A percentile compares a stretch with the other conserved stretches of the same genome.
Evolutionary conservation across 2,113 vertebrate genomes (phyloP).

Genomic region (Myotis yumanensis): DNA sequence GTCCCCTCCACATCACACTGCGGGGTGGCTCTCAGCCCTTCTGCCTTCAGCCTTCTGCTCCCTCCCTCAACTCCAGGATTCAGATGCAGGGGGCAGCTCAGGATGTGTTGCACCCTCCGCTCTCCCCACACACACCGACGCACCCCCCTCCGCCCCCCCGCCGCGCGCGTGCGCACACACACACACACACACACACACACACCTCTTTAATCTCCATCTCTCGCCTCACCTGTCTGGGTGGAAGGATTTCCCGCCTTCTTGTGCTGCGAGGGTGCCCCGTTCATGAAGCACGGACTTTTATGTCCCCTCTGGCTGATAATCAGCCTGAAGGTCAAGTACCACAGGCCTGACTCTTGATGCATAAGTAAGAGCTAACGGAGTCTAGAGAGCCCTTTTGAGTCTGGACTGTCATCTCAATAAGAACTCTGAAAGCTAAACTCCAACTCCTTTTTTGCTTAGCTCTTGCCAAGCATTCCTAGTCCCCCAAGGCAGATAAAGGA

Average conservation of each 20-base stretch:
- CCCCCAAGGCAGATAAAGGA: neutral
- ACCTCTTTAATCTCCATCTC: neutral
- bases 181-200: too few relatives aligned
- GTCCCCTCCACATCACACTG: fast-evolving
- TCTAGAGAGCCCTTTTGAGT: neutral
- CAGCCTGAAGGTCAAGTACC: neutral
- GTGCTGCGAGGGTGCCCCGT: neutral
- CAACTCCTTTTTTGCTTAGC: neutral
- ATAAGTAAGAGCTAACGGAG: neutral
- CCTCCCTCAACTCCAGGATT: neutral
- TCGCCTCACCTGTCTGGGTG: fast-evolving
- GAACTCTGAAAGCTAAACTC: neutral
- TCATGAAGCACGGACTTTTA: neutral
- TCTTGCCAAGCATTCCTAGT: neutral
- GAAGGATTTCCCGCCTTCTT: neutral
- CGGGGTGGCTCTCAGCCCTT: neutral
- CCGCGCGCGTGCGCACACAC: too few relatives aligned
- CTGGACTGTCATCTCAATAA: neutral
- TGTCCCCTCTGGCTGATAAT: neutral
- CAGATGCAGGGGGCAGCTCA: neutral
- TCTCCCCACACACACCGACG: too few relatives aligned
- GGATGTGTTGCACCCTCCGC: too few relatives aligned
- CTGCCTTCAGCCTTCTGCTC: neutral
- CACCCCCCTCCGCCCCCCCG: fast-evolving
- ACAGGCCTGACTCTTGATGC: neutral